phyloP scores from a whole-genome alignment of 1,140 invertebrate genomes.

The Calosoma granatense region DNA sequence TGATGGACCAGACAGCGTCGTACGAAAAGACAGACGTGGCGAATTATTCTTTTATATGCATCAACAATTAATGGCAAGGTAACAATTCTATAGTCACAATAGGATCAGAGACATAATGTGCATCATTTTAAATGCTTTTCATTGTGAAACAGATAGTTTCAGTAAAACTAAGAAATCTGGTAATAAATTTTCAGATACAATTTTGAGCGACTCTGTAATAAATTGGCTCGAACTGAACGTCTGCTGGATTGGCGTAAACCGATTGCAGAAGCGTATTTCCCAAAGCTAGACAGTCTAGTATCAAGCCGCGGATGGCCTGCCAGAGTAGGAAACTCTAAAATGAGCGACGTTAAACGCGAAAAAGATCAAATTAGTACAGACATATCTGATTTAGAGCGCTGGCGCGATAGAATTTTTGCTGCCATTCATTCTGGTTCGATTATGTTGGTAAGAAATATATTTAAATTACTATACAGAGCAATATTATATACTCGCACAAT shows the following conservation, averaged over 20 bases:
- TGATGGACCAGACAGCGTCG: conserved; percentile 36
- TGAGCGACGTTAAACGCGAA: conserved; percentile 52
- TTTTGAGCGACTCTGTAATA: conserved; percentile 51
- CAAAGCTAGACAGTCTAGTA: conserved; percentile 55
- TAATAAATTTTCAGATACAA: conserved; percentile 60
- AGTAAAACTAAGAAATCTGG: too few relatives aligned
- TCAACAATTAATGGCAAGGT: conserved; percentile 50
- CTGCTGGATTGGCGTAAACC: conserved; percentile 48
- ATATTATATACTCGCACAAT: conserved; percentile 22
- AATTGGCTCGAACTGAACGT: conserved; percentile 41
- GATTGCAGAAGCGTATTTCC: conserved; percentile 56
- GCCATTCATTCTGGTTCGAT: conserved; percentile 58
- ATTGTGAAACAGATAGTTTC: too few relatives aligned
- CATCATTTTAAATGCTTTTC: too few relatives aligned
- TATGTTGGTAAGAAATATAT: conserved; percentile 36
- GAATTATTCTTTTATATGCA: conserved; percentile 69
- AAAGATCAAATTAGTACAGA: conserved; percentile 52
- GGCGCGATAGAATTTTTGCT: conserved; percentile 59
- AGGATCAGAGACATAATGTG: too few relatives aligned
- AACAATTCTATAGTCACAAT: conserved; percentile 15
- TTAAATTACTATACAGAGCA: background rate
- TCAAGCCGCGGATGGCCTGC: conserved; percentile 50
- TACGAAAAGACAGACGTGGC: conserved; percentile 53
- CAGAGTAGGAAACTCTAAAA: conserved; percentile 40
- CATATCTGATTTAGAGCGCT: conserved; percentile 55